These are phyloP conservation scores for Maniola hyperantus DNA, from an alignment of 2,888 invertebrate species.

Conservation along the genomic window DNA sequence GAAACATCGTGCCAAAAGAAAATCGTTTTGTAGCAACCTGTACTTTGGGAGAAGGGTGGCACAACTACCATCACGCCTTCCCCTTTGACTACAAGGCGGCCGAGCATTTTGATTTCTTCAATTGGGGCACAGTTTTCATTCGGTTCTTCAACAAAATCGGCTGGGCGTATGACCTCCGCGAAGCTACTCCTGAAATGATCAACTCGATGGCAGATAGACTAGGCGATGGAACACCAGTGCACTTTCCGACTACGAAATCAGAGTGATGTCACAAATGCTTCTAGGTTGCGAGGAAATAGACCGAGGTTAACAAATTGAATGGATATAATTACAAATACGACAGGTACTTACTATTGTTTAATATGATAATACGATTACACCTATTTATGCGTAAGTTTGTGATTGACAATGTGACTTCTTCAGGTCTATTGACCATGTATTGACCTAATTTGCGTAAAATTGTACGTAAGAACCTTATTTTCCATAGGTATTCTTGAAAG, in stretches of 20 bases:
- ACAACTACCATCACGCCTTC: conserved; percentile 90
- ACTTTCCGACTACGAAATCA: conserved; percentile 51
- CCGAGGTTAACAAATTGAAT: conserved; percentile 15
- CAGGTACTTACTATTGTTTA: conserved; percentile 1
- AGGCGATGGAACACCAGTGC: conserved; percentile 71
- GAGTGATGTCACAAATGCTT: conserved; percentile 7
- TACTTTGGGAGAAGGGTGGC: conserved; percentile 87
- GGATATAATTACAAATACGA: not conserved
- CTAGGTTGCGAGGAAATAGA: conserved; percentile 1
- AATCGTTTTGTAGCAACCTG: conserved; percentile 84
- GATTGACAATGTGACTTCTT: not conserved
- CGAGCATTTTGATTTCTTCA: conserved; percentile 78
- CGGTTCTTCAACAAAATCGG: conserved; percentile 67
- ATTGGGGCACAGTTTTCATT: conserved; percentile 66
- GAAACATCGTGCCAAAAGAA: conserved; percentile 84
- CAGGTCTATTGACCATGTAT: not conserved
- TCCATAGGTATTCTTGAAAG: too few relatives aligned
- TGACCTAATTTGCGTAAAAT: not conserved
- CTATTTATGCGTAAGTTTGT: not conserved
- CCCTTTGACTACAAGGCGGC: conserved; percentile 86
- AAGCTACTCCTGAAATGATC: conserved; percentile 73
- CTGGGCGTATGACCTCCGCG: conserved; percentile 70
- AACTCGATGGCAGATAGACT: conserved; percentile 68
- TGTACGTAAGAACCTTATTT: not conserved
- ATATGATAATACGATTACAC: not conserved